phyloP scores from a whole-genome alignment of 2,888 invertebrate genomes.

The Pammene aurita region DNA sequence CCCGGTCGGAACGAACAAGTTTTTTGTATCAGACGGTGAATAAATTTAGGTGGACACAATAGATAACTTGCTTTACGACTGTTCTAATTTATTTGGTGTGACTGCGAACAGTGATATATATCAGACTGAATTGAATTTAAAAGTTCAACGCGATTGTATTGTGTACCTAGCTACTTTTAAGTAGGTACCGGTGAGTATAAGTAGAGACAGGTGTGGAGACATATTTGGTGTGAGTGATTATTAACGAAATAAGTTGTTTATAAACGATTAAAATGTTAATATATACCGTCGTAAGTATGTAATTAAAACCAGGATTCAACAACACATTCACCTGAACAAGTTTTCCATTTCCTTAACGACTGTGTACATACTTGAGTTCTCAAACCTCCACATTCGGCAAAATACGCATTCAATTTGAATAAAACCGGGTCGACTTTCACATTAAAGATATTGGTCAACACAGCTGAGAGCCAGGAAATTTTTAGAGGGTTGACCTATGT shows the following conservation, averaged over 20 bases:
- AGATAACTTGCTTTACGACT: constrained; percentile 58
- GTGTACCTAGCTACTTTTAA: neutral
- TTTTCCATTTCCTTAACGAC: constrained; percentile 15
- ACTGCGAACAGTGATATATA: constrained; percentile 43
- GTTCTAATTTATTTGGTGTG: constrained; percentile 61
- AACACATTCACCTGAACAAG: neutral
- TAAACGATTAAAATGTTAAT: no score
- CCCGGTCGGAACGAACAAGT: constrained; percentile 70
- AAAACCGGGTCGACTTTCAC: constrained; percentile 46
- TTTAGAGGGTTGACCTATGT: constrained; percentile 82
- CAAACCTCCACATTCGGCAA: constrained; percentile 9
- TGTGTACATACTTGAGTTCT: constrained; percentile 1
- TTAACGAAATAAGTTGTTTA: no score
- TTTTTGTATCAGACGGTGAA: constrained; percentile 69
- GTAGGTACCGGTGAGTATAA: neutral
- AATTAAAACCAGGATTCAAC: neutral
- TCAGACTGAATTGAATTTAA: constrained; percentile 25
- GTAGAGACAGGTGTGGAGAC: neutral
- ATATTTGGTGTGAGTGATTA: neutral
- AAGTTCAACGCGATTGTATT: constrained; percentile 17
- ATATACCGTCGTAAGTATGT: neutral
- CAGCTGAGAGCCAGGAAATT: constrained; percentile 57
- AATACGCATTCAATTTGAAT: constrained; percentile 38
- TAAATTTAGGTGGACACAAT: constrained; percentile 75
- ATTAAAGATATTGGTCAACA: constrained; percentile 80